Percentiles rank a stretch among this genome's conserved stretches.
phyloP scores from a whole-genome alignment of 2,888 invertebrate genomes.

The Cybosia mesomella region DNA sequence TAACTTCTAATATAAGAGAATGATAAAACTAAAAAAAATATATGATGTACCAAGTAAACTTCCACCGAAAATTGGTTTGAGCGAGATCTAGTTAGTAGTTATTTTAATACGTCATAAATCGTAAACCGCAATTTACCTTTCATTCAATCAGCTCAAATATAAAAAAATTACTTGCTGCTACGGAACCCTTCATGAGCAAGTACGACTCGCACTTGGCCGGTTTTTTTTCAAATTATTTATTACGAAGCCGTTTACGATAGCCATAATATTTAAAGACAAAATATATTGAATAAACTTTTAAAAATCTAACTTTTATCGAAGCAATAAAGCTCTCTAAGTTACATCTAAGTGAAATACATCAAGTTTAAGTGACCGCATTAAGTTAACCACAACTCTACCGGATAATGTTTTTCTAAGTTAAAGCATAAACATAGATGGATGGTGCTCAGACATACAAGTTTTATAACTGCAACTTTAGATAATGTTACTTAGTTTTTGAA shows the following conservation, averaged over 20 bases:
- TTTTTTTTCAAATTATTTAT: no score
- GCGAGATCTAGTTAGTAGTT: no score
- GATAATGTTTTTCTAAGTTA: slow-evolving; percentile 66
- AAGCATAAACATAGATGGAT: slow-evolving; percentile 76
- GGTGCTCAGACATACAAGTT: slow-evolving; percentile 66
- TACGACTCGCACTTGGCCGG: no score
- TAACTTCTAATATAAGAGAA: no score
- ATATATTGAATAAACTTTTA: slow-evolving; percentile 33
- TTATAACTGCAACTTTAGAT: slow-evolving; percentile 46
- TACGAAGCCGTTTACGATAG: background rate
- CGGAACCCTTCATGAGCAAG: no score
- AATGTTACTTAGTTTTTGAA: slow-evolving; percentile 43
- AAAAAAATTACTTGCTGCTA: no score
- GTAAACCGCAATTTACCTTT: no score
- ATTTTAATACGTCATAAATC: no score
- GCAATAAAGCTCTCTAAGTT: slow-evolving; percentile 63
- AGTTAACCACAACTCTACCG: slow-evolving; percentile 61
- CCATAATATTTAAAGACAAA: background rate
- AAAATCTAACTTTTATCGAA: slow-evolving; percentile 52
- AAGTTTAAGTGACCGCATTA: slow-evolving; percentile 69
- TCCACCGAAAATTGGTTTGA: no score
- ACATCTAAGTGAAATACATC: slow-evolving; percentile 70
- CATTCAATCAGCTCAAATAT: no score
- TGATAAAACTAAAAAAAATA: no score
- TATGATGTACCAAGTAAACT: no score